Conservation (phyloP, 2,888 invertebrate genomes). For the Cyclophora punctaria region DNA sequence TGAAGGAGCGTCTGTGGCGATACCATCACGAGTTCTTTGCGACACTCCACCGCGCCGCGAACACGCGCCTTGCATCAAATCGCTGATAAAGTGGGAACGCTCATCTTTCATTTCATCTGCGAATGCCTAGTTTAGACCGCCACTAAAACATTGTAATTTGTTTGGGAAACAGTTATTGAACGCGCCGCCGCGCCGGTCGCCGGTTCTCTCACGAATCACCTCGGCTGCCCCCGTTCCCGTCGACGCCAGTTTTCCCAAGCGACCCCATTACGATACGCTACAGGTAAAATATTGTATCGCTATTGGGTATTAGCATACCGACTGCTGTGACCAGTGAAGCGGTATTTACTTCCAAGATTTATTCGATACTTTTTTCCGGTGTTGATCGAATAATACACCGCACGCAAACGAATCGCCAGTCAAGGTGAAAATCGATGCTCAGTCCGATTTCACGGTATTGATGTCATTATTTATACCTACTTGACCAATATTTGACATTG, state of each 20-base stretch:
- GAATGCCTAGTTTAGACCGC: slow-evolving; percentile 22
- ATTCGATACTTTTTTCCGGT: slow-evolving; percentile 36
- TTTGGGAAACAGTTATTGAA: background rate
- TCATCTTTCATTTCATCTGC: slow-evolving; percentile 61
- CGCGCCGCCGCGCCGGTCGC: background rate
- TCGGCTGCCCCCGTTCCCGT: slow-evolving; percentile 7
- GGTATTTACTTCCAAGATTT: slow-evolving; percentile 28
- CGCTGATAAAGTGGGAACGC: slow-evolving; percentile 49
- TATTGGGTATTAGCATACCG: slow-evolving; percentile 18
- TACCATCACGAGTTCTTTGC: slow-evolving; percentile 55
- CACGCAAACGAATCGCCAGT: slow-evolving; percentile 47
- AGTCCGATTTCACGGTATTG: slow-evolving; percentile 49
- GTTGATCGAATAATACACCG: slow-evolving; percentile 41
- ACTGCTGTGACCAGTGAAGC: slow-evolving; percentile 38
- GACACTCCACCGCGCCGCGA: slow-evolving; percentile 49
- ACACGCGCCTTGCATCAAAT: slow-evolving; percentile 59
- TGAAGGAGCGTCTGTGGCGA: slow-evolving; percentile 43
- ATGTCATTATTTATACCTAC: slow-evolving; percentile 22
- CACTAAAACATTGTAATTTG: slow-evolving; percentile 10
- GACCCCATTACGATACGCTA: slow-evolving; percentile 12
- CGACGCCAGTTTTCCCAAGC: slow-evolving; percentile 11
- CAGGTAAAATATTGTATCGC: slow-evolving; percentile 12
- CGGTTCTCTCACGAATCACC: slow-evolving; percentile 11
- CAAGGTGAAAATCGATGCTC: slow-evolving; percentile 60
- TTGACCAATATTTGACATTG: slow-evolving; percentile 1